Base-by-base conservation (phyloP, 2,888 invertebrate species). In the Amblyjoppa proteus region DNA sequence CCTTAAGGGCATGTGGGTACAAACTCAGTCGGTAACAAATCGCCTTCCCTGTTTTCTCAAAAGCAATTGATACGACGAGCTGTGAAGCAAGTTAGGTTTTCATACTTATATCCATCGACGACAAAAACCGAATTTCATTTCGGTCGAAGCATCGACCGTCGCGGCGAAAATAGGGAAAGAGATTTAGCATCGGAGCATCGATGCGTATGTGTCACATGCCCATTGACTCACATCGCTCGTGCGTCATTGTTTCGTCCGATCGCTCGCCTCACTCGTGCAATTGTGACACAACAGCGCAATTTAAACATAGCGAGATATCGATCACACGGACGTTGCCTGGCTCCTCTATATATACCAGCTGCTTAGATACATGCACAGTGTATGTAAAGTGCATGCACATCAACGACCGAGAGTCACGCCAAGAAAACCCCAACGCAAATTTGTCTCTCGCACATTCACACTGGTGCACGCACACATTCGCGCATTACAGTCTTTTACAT, bases 241-340 rank as follows among this genome's bases (percentile, higher is more conserved):
- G 49, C 16, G 20, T 20, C 49, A 49, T 78, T 51, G 38, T 31
- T 25, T 64, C 38, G 41, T 53, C 56, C 56, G 11, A 28, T 49
- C 51, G n/a, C 71, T 82, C 77, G 66, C 1, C 75, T 84, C 75
- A 71, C 83, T 84, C 66, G 71, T 69, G 49, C 49, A 31, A 28
- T 45, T 49, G 56, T 69, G 45, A 79, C 31, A 79, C 41, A 74
- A 31, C 49, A 56, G 41, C 53, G 78, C 69, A 74, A 66, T 78
- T 82, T 31, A 78, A 78, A 79, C 66, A 49, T 25, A 73, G 71
- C 49, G 53, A 80, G 64, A 73, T 71, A 81, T 82, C 66, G 82
- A 77, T 82, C 71, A 71, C 76, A 82, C 82, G 76, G 70, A 76
- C 82, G 66, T 77, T 77, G 71, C 82, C 31, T 71, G 66, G 7